Base-by-base conservation (phyloP, 1,140 invertebrate genomes). In the Stenopsyche tienmushanensis region DNA sequence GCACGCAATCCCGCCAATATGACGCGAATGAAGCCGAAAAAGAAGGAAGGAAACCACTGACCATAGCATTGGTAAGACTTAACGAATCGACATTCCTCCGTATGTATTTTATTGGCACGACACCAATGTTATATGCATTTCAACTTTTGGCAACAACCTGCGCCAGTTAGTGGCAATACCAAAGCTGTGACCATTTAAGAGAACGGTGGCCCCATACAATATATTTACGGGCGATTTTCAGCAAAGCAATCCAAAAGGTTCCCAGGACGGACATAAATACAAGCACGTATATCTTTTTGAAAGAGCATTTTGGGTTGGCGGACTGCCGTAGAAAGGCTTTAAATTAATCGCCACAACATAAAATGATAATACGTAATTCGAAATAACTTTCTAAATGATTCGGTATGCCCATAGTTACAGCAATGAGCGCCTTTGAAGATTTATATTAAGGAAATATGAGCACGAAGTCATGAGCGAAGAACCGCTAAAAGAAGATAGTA, bases 381-480 rank as follows among this genome's bases (percentile, higher is more conserved):
- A n/a, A n/a, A 9, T 24, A 29, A 65, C 34, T 57, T 65, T 65
- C 53, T 18, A 44, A 65, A 57, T 44, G 57, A 65, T 65, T 65
- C 23, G 50, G 62, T 42, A 53, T 53, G 50, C 20, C 49, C 49
- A 9, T 49, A 49, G 15, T 23, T 25, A 17, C 20, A 26, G 23
- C 41, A 15, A 24, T 13, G 13, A 10, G 5, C 45, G 24, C 9
- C n/a, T n/a, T n/a, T n/a, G n/a, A 39, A 65, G 63, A 65, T 65
- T 65, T 65, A 65, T 50, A 53, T 42, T 9, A 41, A 47, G 42
- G 63, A 65, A 65, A 65, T 65, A 52, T 65, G 63, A 65, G 59
- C 66, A 62, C 66, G 53, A 67, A 67, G 60, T 67, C 66, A 64
- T 67, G 66, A 67, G 34, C 53, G 42, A 17, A 8, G 34, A 34